phyloP scores from a whole-genome alignment of 2,797 vertebrate genomes.

The Dromococcyx pavoninus region DNA sequence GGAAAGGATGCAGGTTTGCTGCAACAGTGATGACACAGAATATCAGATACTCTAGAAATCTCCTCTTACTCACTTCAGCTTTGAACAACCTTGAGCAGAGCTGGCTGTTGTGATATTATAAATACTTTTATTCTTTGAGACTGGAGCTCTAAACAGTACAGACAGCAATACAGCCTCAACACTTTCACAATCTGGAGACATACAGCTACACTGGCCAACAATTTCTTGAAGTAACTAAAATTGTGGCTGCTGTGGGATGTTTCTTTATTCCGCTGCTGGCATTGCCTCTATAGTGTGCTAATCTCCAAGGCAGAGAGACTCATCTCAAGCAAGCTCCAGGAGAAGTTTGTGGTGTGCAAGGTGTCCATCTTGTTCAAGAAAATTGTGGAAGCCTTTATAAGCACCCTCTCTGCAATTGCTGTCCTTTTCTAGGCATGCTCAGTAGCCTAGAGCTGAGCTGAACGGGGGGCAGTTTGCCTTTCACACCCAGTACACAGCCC shows the following conservation, averaged over 20 bases:
- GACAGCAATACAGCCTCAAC: background rate
- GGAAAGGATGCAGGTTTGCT: slow-evolving; percentile 19
- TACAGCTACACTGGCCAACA: background rate
- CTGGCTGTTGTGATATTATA: background rate
- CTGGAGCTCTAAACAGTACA: background rate
- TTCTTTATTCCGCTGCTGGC: background rate
- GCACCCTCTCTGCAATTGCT: background rate
- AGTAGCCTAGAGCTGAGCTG: background rate
- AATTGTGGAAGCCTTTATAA: background rate
- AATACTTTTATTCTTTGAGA: background rate
- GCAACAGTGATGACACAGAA: background rate
- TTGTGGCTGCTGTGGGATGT: background rate
- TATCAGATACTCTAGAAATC: background rate
- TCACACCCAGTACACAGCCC: background rate
- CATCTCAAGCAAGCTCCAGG: background rate
- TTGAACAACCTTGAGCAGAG: background rate
- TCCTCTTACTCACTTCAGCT: background rate
- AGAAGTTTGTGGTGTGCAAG: background rate
- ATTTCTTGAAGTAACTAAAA: background rate
- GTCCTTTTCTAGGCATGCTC: background rate
- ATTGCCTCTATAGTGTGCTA: background rate
- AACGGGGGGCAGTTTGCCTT: background rate
- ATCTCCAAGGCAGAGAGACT: background rate
- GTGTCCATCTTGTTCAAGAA: background rate
- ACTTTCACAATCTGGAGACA: background rate